Conservation (phyloP, 23 tunicate genomes). For the Halocynthia aurantium region DNA sequence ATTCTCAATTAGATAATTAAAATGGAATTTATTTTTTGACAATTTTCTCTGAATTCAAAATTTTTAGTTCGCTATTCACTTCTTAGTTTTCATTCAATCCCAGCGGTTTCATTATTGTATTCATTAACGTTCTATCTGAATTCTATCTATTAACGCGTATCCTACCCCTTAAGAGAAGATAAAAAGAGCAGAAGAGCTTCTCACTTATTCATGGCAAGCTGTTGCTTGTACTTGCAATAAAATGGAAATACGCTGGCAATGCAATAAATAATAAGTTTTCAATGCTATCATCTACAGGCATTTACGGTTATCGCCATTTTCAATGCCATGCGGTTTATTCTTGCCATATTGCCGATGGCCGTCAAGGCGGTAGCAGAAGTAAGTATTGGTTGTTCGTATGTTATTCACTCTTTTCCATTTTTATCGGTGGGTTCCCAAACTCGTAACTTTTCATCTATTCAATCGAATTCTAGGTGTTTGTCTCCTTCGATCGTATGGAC, state of each 20-base stretch:
- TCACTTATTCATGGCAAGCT: no score
- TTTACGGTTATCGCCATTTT: slow-evolving; percentile 74
- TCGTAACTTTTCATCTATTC: no score
- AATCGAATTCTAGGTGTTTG: slow-evolving; percentile 40
- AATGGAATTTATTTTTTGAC: no score
- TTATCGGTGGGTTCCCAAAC: no score
- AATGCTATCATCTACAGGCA: slow-evolving; percentile 25
- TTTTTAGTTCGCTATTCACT: no score
- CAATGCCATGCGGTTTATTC: slow-evolving; percentile 75
- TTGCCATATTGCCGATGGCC: slow-evolving; percentile 74
- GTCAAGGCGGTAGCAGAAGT: slow-evolving; percentile 88
- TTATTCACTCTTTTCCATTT: no score
- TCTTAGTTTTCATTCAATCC: no score
- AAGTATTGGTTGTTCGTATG: not conserved
- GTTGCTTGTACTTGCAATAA: no score
- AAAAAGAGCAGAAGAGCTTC: not conserved
- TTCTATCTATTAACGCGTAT: not conserved
- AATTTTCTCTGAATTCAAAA: no score
- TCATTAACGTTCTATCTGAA: no score
- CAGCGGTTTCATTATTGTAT: no score
- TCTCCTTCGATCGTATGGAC: slow-evolving; percentile 73
- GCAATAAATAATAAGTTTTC: slow-evolving; percentile 2
- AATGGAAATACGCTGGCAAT: not conserved
- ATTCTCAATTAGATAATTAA: no score
- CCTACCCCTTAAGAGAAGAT: not conserved